phyloP scores from a whole-genome alignment of 2,797 vertebrate genomes.

The Lutjanus campechanus region DNA sequence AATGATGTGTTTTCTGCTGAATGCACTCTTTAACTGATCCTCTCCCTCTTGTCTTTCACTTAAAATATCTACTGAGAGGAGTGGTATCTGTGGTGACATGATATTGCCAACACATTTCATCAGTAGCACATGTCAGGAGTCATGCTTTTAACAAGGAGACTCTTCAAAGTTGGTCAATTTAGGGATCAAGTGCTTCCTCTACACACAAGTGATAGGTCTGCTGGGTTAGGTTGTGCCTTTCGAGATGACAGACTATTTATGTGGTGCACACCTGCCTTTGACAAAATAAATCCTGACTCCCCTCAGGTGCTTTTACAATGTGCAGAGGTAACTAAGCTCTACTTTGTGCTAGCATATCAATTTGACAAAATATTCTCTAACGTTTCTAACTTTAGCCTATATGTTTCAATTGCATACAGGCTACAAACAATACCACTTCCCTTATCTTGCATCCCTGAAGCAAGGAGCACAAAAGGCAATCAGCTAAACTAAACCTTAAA shows the following conservation, averaged over 20 bases:
- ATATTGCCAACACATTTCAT: conserved; percentile 29
- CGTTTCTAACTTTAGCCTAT: conserved; percentile 5
- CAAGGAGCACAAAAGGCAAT: conserved; percentile 4
- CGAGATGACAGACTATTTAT: background rate
- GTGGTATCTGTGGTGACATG: background rate
- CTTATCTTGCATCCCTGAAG: background rate
- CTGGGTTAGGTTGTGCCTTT: background rate
- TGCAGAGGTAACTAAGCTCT: background rate
- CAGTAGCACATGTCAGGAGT: conserved; percentile 12
- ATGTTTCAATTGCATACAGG: background rate
- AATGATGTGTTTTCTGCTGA: background rate
- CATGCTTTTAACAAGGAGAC: background rate
- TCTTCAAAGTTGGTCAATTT: conserved; percentile 15
- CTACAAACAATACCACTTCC: background rate
- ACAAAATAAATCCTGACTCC: background rate
- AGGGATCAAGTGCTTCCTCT: conserved; percentile 13
- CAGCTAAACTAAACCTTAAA: background rate
- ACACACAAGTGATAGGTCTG: background rate
- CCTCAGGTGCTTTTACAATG: background rate
- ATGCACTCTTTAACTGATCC: conserved; percentile 8
- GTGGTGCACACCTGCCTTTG: background rate
- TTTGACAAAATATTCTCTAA: background rate
- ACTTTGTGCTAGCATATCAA: background rate
- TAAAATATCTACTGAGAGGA: background rate
- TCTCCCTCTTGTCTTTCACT: background rate